phyloP scores from a whole-genome alignment of 2,888 invertebrate species.

The Serripes groenlandicus region DNA sequence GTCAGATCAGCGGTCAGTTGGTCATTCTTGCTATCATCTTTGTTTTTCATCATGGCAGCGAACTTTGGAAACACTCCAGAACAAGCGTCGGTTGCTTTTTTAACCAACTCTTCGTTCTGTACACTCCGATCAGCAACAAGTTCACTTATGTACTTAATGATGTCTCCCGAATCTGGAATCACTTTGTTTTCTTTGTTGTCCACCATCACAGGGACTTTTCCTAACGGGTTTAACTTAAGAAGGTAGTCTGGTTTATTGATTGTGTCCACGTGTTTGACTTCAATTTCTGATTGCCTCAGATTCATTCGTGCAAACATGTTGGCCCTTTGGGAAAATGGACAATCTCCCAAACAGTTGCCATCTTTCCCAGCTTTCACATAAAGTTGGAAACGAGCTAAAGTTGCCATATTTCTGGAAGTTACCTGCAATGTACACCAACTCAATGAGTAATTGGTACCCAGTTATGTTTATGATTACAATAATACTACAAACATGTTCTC shows the following conservation, averaged over 20 bases:
- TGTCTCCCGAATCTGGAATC: slow-evolving; percentile 71
- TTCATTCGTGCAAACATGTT: slow-evolving; percentile 69
- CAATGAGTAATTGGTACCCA: too few species aligned
- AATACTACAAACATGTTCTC: too few species aligned
- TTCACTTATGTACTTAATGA: slow-evolving; percentile 65
- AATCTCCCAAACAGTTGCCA: slow-evolving; percentile 72
- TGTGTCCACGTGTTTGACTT: slow-evolving; percentile 62
- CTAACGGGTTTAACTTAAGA: slow-evolving; percentile 67
- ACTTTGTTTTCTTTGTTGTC: slow-evolving; percentile 63
- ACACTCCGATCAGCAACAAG: slow-evolving; percentile 2
- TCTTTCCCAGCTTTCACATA: slow-evolving; percentile 74
- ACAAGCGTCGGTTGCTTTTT: slow-evolving; percentile 52
- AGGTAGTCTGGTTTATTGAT: slow-evolving; percentile 69
- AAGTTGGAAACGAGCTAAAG: slow-evolving; percentile 65
- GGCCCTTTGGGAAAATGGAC: slow-evolving; percentile 73
- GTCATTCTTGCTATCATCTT: slow-evolving; percentile 51
- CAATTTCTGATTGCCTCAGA: slow-evolving; percentile 48
- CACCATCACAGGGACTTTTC: slow-evolving; percentile 73
- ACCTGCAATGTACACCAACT: neutral
- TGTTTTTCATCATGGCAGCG: slow-evolving; percentile 71
- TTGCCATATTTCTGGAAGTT: neutral
- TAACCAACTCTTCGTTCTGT: neutral
- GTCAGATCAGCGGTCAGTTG: slow-evolving; percentile 60
- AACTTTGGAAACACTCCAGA: slow-evolving; percentile 71
- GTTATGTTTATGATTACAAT: too few species aligned